Conservation (phyloP, 2,113 vertebrate genomes). For the Indicator indicator region DNA sequence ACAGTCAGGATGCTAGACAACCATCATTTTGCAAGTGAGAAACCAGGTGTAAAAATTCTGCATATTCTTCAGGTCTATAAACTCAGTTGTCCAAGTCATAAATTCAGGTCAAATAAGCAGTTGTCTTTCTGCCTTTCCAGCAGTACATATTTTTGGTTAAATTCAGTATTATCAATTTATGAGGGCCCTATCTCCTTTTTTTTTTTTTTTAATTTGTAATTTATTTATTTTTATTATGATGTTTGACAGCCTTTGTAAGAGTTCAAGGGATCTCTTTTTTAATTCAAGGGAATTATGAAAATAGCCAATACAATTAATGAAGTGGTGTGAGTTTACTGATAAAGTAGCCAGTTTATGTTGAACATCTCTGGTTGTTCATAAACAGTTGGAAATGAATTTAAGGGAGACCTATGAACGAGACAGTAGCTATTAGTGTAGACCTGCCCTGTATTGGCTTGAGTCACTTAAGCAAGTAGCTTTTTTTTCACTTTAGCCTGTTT, state of each 20-base stretch:
- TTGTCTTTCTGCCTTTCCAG: neutral
- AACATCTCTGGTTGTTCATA: neutral
- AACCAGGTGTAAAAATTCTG: neutral
- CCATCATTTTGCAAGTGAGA: neutral
- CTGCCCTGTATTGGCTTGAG: neutral
- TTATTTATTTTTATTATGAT: neutral
- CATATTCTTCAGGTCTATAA: neutral
- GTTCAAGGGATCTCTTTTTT: neutral
- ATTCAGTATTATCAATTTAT: neutral
- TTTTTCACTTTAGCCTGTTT: constrained; percentile 8
- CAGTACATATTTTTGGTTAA: neutral
- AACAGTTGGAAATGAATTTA: neutral
- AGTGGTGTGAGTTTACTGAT: neutral
- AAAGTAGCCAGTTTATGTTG: neutral
- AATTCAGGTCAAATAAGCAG: neutral
- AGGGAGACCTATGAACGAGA: neutral
- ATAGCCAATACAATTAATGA: neutral
- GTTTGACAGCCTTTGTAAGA: neutral
- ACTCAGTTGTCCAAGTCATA: neutral
- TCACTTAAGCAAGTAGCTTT: constrained; percentile 22
- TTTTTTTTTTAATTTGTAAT: neutral
- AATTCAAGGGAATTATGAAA: neutral
- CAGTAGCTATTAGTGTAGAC: neutral
- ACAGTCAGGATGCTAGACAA: neutral
- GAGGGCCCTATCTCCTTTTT: neutral